Percentiles rank a stretch among this genome's conserved stretches.
Evolutionary conservation across 1,140 invertebrate species (phyloP).

Genomic region (Drosophila seguyi): DNA sequence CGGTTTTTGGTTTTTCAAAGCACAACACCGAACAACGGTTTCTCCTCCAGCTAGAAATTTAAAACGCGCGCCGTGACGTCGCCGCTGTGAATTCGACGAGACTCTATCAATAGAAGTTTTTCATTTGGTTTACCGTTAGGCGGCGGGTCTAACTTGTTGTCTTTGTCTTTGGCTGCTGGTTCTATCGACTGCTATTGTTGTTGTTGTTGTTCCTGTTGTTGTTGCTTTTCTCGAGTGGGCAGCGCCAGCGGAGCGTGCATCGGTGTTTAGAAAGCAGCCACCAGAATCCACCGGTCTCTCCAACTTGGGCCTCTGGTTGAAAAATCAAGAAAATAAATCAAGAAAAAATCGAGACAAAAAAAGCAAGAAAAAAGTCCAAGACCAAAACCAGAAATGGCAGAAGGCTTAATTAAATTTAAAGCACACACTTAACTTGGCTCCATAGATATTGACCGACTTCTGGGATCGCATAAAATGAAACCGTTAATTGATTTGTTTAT

Average conservation of each 20-base stretch:
- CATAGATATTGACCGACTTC: slow-evolving; percentile 73
- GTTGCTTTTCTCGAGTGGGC: slow-evolving; percentile 56
- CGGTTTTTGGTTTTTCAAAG: not conserved
- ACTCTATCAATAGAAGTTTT: slow-evolving; percentile 68
- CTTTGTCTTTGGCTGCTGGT: slow-evolving; percentile 12
- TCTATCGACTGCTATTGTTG: slow-evolving; percentile 2
- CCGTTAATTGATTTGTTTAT: slow-evolving; percentile 76
- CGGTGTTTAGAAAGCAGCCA: slow-evolving; percentile 70
- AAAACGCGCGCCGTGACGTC: slow-evolving; percentile 72
- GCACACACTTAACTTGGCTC: slow-evolving; percentile 36
- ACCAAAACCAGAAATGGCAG: slow-evolving; percentile 25
- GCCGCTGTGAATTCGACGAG: slow-evolving; percentile 21
- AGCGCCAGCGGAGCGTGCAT: slow-evolving; percentile 70
- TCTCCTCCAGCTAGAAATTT: slow-evolving; percentile 61
- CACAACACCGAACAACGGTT: slow-evolving; percentile 28
- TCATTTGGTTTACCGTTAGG: slow-evolving; percentile 78
- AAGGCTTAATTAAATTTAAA: slow-evolving; percentile 78
- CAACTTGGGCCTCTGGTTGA: slow-evolving; percentile 5
- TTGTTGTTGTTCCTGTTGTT: slow-evolving; percentile 23
- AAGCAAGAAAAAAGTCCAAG: slow-evolving; percentile 11
- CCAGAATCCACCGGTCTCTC: slow-evolving; percentile 34
- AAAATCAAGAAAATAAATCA: slow-evolving; percentile 17
- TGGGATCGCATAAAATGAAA: slow-evolving; percentile 45
- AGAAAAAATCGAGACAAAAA: slow-evolving; percentile 10
- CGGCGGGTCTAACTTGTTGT: slow-evolving; percentile 37